Evolutionary conservation across 92 coral and sea anemone species (phyloP).

Genomic region (Epizoanthus ramosus): DNA sequence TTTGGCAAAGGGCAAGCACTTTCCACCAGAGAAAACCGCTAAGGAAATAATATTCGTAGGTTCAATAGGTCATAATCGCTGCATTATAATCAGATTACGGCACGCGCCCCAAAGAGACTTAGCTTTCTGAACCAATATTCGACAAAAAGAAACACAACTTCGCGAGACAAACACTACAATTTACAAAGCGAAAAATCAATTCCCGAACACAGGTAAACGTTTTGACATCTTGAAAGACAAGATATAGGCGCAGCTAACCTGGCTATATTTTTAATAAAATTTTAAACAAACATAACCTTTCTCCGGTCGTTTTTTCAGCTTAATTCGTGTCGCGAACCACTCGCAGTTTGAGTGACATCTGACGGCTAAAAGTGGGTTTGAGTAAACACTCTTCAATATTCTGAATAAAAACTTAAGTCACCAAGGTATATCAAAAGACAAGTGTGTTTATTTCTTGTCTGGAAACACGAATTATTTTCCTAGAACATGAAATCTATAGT

Average conservation of each 20-base stretch:
- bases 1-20: constrained; percentile 21
- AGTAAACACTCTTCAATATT: constrained; percentile 73
- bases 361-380: constrained; percentile 55
- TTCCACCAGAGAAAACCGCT: constrained; percentile 38
- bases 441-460: constrained; percentile 76
- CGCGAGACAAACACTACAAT: background rate
- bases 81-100: constrained; percentile 61
- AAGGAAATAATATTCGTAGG: constrained; percentile 40
- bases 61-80: constrained; percentile 84
- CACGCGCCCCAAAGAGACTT: constrained; percentile 36
- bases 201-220: background rate
- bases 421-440: constrained; percentile 49
- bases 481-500: constrained; percentile 36
- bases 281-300: constrained; percentile 61
- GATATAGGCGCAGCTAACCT: constrained; percentile 40
- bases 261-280: constrained; percentile 61
- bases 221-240: constrained; percentile 35
- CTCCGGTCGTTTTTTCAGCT: constrained; percentile 62
- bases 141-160: background rate
- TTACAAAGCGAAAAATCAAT: background rate
- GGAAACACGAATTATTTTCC: constrained; percentile 41
- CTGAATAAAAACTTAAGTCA: constrained; percentile 68
- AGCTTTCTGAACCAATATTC: constrained; percentile 17
- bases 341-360: constrained; percentile 59
- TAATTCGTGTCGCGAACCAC: constrained; percentile 55